Evolutionary conservation across 2,888 invertebrate genomes (phyloP).

Genomic region (Lucinisca nassula): DNA sequence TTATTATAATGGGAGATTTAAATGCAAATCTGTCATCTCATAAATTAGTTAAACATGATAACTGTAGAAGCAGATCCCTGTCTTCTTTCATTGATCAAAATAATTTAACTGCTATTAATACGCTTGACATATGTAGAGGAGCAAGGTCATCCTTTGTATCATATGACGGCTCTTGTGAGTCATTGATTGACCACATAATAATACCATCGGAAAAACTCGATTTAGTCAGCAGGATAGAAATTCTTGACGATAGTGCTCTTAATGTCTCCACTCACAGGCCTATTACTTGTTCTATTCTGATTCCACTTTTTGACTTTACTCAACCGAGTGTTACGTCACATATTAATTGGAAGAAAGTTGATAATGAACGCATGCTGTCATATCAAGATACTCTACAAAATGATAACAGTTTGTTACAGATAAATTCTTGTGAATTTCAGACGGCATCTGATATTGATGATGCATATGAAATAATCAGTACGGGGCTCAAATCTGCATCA

Average conservation of each 20-base stretch:
- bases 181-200: neutral
- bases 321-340: neutral
- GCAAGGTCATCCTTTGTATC: neutral
- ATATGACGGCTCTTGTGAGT: too few relatives aligned
- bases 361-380: neutral
- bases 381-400: neutral
- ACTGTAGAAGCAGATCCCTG: neutral
- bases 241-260: neutral
- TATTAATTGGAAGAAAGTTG: neutral
- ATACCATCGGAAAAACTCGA: neutral
- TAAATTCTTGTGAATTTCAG: neutral
- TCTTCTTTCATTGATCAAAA: neutral
- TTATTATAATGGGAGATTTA: neutral
- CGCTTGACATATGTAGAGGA: neutral
- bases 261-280: constrained; percentile 4
- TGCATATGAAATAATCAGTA: neutral
- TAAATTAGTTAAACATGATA: neutral
- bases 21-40: neutral
- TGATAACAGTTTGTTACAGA: neutral
- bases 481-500: neutral
- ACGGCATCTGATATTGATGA: neutral
- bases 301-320: neutral
- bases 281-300: neutral
- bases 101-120: neutral
- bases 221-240: too few relatives aligned